Percentiles rank a stretch among this genome's conserved stretches.
Evolutionary conservation across 2,797 vertebrate genomes (phyloP).

Genomic region (Gambelia wislizenii): DNA sequence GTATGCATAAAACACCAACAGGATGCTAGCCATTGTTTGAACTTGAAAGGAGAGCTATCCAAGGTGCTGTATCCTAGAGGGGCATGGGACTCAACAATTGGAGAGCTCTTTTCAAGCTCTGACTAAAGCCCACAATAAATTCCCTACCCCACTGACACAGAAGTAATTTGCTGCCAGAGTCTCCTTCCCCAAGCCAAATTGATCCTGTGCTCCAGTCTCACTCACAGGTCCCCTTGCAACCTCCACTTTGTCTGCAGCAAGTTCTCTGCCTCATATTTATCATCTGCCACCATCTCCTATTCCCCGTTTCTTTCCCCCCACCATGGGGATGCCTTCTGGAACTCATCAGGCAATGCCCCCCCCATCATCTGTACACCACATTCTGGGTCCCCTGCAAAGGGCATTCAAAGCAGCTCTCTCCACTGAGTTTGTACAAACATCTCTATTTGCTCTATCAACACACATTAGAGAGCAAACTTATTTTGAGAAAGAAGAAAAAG

Average conservation of each 20-base stretch:
- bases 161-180: neutral
- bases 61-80: no score
- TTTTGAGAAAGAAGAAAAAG: slow-evolving; percentile 64
- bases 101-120: no score
- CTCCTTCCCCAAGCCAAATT: neutral
- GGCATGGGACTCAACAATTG: no score
- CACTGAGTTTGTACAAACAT: slow-evolving; percentile 59
- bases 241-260: neutral
- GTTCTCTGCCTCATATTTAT: neutral
- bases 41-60: no score
- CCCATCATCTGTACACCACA: slow-evolving; percentile 66
- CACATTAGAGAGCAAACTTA: slow-evolving; percentile 64
- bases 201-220: no score
- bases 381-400: slow-evolving; percentile 54
- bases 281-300: neutral
- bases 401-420: slow-evolving; percentile 41
- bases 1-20: no score
- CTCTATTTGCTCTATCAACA: slow-evolving; percentile 62
- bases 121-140: no score
- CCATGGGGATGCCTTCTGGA: neutral
- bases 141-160: no score
- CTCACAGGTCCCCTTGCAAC: neutral
- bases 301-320: neutral
- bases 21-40: no score
- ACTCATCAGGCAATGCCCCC: accelerated